These are phyloP conservation scores for Pentamera pediparva DNA, from an alignment of 53 echinoderm and acorn worm species.

Conservation along the genomic window DNA sequence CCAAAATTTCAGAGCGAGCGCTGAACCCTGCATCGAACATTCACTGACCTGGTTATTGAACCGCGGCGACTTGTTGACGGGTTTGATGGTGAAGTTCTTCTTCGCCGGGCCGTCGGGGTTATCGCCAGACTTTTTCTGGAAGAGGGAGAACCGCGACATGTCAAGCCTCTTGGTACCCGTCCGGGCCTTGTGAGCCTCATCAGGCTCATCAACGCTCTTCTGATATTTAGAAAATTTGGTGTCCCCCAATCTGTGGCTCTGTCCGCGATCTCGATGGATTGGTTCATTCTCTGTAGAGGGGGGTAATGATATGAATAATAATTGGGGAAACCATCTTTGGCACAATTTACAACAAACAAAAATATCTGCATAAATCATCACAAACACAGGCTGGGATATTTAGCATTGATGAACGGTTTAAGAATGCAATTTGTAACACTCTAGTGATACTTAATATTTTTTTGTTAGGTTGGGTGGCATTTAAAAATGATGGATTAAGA, in stretches of 20 bases:
- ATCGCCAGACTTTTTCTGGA: conserved; percentile 53
- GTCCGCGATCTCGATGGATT: background rate
- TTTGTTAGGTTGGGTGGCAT: too few relatives aligned
- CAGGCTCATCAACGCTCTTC: background rate
- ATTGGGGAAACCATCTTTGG: background rate
- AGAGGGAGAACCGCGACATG: conserved; percentile 74
- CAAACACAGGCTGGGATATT: too few relatives aligned
- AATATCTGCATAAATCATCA: background rate
- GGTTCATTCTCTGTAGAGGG: conserved; percentile 25
- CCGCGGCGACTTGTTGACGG: conserved; percentile 3
- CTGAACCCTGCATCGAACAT: too few relatives aligned
- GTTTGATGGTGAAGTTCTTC: conserved; percentile 59
- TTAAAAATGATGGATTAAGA: too few relatives aligned
- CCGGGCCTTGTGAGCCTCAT: background rate
- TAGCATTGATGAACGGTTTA: background rate
- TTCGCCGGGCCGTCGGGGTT: conserved; percentile 23
- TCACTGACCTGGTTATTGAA: conserved; percentile 6
- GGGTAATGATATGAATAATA: background rate
- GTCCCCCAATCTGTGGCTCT: background rate
- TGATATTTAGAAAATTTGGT: conserved; percentile 12
- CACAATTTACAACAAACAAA: background rate
- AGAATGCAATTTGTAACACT: too few relatives aligned
- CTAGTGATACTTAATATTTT: too few relatives aligned
- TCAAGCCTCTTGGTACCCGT: conserved; percentile 53
- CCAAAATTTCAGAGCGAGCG: too few relatives aligned